These are phyloP conservation scores for Parazoanthus darwini DNA, from an alignment of 92 coral and sea anemone genomes.

Conservation along the genomic window DNA sequence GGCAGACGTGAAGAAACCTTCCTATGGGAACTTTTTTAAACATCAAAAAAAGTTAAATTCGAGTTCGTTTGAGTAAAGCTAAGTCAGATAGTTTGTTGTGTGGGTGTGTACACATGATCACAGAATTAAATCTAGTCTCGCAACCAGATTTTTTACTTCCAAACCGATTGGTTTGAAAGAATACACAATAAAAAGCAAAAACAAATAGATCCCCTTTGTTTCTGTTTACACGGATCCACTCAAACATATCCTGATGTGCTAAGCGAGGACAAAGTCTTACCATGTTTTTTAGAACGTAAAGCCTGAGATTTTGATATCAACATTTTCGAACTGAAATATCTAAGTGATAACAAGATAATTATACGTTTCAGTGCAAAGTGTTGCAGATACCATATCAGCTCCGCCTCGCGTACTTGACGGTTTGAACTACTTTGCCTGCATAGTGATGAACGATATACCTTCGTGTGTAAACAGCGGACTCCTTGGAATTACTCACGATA, in stretches of 20 bases:
- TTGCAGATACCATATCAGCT: not conserved
- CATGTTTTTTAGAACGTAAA: not conserved
- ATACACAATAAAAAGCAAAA: not conserved
- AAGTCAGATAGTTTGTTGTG: too few relatives aligned
- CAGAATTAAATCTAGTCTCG: not conserved
- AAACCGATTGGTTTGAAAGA: not conserved
- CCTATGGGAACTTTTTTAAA: too few relatives aligned
- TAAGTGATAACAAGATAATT: not conserved
- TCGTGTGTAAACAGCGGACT: not conserved
- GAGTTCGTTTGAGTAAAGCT: too few relatives aligned
- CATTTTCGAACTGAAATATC: not conserved
- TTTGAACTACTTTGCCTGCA: not conserved
- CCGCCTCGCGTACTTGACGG: not conserved
- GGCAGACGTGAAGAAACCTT: too few relatives aligned
- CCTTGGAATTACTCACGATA: not conserved
- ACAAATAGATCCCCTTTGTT: not conserved
- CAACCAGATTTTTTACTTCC: not conserved
- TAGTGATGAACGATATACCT: not conserved
- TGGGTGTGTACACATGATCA: not conserved
- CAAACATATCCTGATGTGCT: not conserved
- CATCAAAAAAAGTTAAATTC: too few relatives aligned
- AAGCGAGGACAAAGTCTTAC: not conserved
- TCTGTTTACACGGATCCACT: slow-evolving; percentile 12
- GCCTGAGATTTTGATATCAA: not conserved
- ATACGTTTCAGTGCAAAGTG: not conserved